These are phyloP conservation scores for Hemitrygon akajei DNA, from an alignment of 2,797 vertebrate genomes.

Conservation along the genomic window DNA sequence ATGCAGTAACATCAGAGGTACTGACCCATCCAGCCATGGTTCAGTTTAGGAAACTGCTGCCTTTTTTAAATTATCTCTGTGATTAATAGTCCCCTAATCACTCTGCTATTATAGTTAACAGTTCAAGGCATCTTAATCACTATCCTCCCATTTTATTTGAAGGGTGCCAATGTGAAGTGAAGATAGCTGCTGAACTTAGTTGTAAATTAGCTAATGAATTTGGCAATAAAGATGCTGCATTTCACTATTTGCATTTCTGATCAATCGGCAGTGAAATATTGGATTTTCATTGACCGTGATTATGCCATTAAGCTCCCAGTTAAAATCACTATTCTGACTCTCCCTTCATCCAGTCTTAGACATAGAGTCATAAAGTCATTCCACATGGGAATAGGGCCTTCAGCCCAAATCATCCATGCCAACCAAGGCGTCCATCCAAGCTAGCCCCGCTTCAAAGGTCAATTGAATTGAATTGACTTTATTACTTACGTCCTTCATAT, in stretches of 20 bases:
- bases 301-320: too few relatives aligned
- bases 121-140: background rate
- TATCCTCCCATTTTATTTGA: background rate
- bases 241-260: background rate
- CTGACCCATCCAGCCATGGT: background rate
- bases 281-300: background rate
- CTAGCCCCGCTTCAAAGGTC: too few relatives aligned
- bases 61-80: background rate
- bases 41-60: background rate
- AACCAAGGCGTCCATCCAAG: too few relatives aligned
- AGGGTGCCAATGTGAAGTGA: background rate
- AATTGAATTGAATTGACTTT: too few relatives aligned
- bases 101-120: background rate
- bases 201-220: background rate
- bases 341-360: too few relatives aligned
- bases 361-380: too few relatives aligned
- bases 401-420: too few relatives aligned
- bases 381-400: too few relatives aligned
- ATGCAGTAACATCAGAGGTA: background rate
- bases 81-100: constrained; percentile 4
- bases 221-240: background rate
- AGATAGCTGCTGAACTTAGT: background rate
- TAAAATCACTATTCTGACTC: too few relatives aligned
- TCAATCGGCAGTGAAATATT: background rate
- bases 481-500: too few relatives aligned